These are phyloP conservation scores for Numenius arquata DNA, from an alignment of 2,113 vertebrate species.

Conservation along the genomic window DNA sequence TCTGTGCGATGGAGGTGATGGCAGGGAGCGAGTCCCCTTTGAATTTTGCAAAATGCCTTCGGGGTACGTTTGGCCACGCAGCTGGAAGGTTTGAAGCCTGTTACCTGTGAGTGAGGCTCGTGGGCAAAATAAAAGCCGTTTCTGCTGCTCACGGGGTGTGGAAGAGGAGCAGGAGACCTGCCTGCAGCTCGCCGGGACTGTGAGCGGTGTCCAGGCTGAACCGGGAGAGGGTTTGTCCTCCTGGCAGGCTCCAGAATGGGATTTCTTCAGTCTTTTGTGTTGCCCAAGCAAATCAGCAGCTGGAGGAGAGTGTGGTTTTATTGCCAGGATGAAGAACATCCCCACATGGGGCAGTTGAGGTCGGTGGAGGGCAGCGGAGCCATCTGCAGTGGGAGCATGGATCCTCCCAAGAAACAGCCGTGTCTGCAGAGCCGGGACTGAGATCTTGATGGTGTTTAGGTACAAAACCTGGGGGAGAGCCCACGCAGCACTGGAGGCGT, in stretches of 20 bases:
- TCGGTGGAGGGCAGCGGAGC: background rate
- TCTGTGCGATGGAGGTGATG: background rate
- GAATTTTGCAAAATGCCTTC: background rate
- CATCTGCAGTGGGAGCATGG: background rate
- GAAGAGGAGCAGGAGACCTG: background rate
- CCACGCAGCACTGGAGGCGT: rapidly evolving
- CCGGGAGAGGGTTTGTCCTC: too few relatives aligned
- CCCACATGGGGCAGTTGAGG: rapidly evolving
- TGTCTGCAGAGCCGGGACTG: background rate
- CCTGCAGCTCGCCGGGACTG: rapidly evolving
- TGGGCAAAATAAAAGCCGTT: background rate
- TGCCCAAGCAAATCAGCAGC: background rate
- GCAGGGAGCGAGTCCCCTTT: background rate
- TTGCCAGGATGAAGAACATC: background rate
- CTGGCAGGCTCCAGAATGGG: background rate
- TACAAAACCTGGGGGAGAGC: background rate
- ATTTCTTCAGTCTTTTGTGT: background rate
- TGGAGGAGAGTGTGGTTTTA: background rate
- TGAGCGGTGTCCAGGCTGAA: background rate
- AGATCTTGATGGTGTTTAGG: background rate
- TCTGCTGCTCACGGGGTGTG: background rate
- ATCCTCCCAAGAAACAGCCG: background rate
- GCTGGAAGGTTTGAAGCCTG: background rate
- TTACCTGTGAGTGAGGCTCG: too few relatives aligned
- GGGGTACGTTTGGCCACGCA: background rate